phyloP scores from a whole-genome alignment of 92 coral and sea anemone species.

The Parazoanthus atlanticus region DNA sequence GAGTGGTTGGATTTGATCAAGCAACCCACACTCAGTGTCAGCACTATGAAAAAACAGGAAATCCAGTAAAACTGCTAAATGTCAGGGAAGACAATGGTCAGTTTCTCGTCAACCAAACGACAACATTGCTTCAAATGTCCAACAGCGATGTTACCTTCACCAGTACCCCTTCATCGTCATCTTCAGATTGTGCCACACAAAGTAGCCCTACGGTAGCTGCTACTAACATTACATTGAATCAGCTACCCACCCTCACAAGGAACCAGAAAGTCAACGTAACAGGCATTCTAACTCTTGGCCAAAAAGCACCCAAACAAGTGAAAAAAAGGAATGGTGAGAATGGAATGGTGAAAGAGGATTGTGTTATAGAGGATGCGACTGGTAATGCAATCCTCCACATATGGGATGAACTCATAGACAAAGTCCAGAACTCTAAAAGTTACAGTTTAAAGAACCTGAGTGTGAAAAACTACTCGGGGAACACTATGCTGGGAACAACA shows the following conservation, averaged over 20 bases:
- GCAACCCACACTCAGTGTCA: constrained; percentile 40
- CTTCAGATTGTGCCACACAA: constrained; percentile 22
- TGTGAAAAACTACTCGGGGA: not conserved
- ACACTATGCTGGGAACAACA: not conserved
- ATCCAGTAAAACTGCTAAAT: constrained; percentile 34
- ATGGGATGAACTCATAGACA: not conserved
- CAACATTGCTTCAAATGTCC: constrained; percentile 38
- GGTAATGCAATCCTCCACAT: not conserved
- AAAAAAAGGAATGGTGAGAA: not conserved
- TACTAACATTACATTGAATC: not conserved
- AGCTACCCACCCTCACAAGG: not conserved
- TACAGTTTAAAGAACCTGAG: not conserved
- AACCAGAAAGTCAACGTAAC: not conserved
- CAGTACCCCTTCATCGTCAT: constrained; percentile 27
- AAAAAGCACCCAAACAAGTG: not conserved
- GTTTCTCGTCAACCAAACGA: constrained; percentile 33
- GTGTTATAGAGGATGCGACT: not conserved
- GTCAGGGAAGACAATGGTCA: constrained; percentile 45
- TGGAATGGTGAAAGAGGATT: constrained; percentile 6
- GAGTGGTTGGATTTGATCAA: constrained; percentile 44
- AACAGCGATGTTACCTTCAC: constrained; percentile 30
- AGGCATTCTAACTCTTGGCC: not conserved
- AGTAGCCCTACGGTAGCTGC: constrained; percentile 2
- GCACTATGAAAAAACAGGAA: too few species aligned
- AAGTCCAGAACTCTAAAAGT: not conserved